Evolutionary conservation across 2,888 invertebrate species (phyloP), one percentile per base, ranked within the genome.

Genomic region (Hetaerina titia): DNA sequence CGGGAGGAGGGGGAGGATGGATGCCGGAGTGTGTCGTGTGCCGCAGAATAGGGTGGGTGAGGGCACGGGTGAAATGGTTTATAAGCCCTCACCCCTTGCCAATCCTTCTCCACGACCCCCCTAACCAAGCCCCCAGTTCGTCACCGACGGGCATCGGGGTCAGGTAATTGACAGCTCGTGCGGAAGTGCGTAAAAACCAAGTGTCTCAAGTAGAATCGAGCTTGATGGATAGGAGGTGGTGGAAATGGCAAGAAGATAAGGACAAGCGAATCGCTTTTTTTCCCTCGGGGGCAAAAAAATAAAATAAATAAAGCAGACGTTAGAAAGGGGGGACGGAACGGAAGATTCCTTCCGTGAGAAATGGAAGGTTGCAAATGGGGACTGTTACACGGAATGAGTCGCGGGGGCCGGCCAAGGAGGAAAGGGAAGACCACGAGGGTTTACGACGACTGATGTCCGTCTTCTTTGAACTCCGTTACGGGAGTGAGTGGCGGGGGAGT

Each of bases 381-480:
- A 81, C 81, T 69, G 69, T 74, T 74, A 74, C 69, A 58, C 69
- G 92, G 81, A 31, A 81, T 13, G 69, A 57, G 92, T 56, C 63
- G 8, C 25, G 31, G 90, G 31, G 63, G 25, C 13, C 8, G 57
- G 8, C 57, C 13, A 13, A 22, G 58, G 89, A 22, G 25, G 69
- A 56, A 92, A 81, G 81, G 31, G 81, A 69, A 22, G 69, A 90
- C 90, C 92, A 56, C 69, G 69, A 22, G 81, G 56, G 92, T 69
- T 92, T 92, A 92, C 92, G 69, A 92, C 92, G 92, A 69, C 64
- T 92, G 92, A 56, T 92, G 92, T n/a, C 81, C 31, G 92, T 56
- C 56, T 92, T 56, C 92, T 56, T 56, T n/a, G 64, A 60, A 69
- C 56, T 63, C 90, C 25, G 64, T 25, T 63, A 31, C 31, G 63